Evolutionary conservation across 2,113 vertebrate species (phyloP).

Genomic region (Lota lota): DNA sequence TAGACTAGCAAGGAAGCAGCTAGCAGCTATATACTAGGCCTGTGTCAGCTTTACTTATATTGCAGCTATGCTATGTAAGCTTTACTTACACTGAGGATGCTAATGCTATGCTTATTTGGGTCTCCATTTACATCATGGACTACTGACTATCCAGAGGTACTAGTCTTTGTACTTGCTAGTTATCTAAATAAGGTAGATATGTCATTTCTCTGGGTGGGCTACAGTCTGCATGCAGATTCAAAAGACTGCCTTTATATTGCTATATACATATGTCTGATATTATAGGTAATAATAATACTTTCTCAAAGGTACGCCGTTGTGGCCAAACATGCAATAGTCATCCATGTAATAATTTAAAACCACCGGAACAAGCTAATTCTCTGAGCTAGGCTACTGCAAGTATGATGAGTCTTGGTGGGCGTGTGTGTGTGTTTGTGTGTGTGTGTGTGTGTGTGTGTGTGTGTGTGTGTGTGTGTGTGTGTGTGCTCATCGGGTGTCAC

Average conservation of each 20-base stretch:
- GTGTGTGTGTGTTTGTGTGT: conserved; percentile 27
- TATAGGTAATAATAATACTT: conserved; percentile 70
- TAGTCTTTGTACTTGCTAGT: conserved; percentile 60
- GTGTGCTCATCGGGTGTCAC: too few relatives aligned
- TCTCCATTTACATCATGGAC: conserved; percentile 28
- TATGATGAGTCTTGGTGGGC: conserved; percentile 32
- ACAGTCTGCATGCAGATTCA: conserved; percentile 89
- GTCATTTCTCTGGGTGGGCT: conserved; percentile 59
- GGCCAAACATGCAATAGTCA: conserved; percentile 89
- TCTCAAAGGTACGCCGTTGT: conserved; percentile 70
- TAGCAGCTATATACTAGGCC: conserved; percentile 32
- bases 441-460: conserved; percentile 35
- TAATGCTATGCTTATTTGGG: conserved; percentile 52
- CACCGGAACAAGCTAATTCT: conserved; percentile 82
- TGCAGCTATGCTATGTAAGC: too few relatives aligned
- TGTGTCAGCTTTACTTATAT: conserved; percentile 13
- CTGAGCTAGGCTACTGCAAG: conserved; percentile 64
- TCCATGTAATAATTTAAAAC: conserved; percentile 75
- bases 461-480: conserved; percentile 44
- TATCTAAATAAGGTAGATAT: conserved; percentile 68
- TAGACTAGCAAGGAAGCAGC: conserved; percentile 45
- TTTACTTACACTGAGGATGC: conserved; percentile 63
- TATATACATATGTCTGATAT: conserved; percentile 86
- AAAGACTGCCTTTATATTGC: conserved; percentile 75
- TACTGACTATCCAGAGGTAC: conserved; percentile 24